phyloP scores from a whole-genome alignment of 2,113 vertebrate genomes.

The Brienomyrus longianalis region DNA sequence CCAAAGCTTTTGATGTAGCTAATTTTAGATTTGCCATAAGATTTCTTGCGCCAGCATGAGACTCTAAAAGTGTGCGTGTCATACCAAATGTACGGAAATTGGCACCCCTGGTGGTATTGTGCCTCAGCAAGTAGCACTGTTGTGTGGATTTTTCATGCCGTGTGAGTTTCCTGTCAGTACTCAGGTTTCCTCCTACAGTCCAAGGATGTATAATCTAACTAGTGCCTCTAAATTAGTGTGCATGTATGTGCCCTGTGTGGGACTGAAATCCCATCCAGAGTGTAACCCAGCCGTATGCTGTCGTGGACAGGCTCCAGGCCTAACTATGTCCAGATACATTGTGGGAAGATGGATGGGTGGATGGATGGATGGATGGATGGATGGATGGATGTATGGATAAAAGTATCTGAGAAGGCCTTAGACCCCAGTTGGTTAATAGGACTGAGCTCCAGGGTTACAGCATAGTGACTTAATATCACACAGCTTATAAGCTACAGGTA shows the following conservation, averaged over 20 bases:
- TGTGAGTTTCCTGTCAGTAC: background rate
- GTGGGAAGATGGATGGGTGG: background rate
- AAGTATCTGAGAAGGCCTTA: background rate
- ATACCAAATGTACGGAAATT: too few relatives aligned
- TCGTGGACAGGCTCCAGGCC: background rate
- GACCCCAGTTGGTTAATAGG: background rate
- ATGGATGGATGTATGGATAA: background rate
- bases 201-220: background rate
- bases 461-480: background rate
- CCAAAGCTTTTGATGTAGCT: too few relatives aligned
- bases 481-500: background rate
- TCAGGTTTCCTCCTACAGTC: background rate
- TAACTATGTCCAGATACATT: background rate
- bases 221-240: background rate
- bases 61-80: too few relatives aligned
- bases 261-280: background rate
- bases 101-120: background rate
- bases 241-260: background rate
- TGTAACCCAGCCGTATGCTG: background rate
- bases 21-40: too few relatives aligned
- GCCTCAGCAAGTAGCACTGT: background rate
- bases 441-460: background rate
- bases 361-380: background rate
- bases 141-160: background rate
- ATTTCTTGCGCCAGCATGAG: too few relatives aligned